Conservation (phyloP, 2,113 vertebrate genomes). For the Oreotrochilus melanogaster region DNA sequence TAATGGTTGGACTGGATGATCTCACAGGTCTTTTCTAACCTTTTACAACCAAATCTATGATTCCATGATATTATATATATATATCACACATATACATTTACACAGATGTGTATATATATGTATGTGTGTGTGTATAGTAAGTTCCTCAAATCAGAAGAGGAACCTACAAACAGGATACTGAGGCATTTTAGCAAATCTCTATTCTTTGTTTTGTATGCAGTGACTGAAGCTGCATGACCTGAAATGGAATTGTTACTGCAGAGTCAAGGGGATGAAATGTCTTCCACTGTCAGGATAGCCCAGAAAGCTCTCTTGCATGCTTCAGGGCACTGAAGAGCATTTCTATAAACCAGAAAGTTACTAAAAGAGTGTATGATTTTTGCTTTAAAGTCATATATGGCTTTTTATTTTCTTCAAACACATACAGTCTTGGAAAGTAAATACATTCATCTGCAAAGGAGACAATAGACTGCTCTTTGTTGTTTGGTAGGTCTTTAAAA, state of each 20-base stretch:
- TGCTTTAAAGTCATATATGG: neutral
- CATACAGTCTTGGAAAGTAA: neutral
- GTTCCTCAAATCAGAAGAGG: neutral
- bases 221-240: neutral
- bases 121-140: neutral
- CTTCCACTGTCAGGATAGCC: neutral
- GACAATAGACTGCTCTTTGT: neutral
- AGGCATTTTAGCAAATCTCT: neutral
- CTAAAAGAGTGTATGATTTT: neutral
- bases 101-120: neutral
- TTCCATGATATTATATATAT: neutral
- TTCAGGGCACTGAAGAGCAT: neutral
- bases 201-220: neutral
- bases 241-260: neutral
- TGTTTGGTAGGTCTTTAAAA: neutral
- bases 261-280: neutral
- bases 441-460: neutral
- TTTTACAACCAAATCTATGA: no score
- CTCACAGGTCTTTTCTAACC: no score
- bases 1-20: no score
- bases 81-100: neutral
- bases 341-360: neutral
- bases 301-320: neutral
- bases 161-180: neutral
- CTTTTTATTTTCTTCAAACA: neutral